Evolutionary conservation across 2,113 vertebrate species (phyloP), one percentile per base, ranked within the genome.

Genomic region (Sinosuthora webbiana): DNA sequence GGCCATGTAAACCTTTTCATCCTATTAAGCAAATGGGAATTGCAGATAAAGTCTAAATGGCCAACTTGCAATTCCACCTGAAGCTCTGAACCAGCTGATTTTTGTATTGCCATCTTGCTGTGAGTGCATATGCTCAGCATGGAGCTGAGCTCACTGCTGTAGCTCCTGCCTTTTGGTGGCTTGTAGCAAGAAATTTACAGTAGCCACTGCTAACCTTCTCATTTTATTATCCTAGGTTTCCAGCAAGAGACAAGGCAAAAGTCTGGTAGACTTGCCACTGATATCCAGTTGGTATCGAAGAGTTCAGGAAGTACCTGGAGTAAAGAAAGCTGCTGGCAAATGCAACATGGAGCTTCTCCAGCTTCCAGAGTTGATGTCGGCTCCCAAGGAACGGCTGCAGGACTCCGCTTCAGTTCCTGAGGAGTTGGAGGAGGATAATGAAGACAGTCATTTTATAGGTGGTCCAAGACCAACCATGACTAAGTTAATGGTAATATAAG

Each of bases 401-500:
- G 47, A 81, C 47, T 42, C 78, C 8, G 49, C 12, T 67, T 87
- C 87, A 13, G 41, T 25, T 86, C 18, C 83, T 45, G 91, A 97
- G 63, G 91, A 97, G 39, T 89, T 96, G 65, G 97, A 98, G 83
- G 96, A 97, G 24, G 90, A 95, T 11, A 93, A 90, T 27, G 91
- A 89, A n/a, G 97, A 98, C n/a, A 80, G 89, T 88, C 87, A 96
- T 44, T 99, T 99, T 94, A 93, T 98, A 45, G 99, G 99, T 69
- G 99, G 99, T 68, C 99, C 99, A 24, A 98, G 99, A 90, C 99
- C 99, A 91, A 99, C 99, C 37, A 98, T 99, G 98, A 98, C 98
- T 60, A 99, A 99, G 87, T 98, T 99, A 82, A 98, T 98, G 98
- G 99, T 99, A 99, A 97, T 68, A 90, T 78, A 84, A 84, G 44